Evolutionary conservation across 2,797 vertebrate species (phyloP).

Genomic region (Manis crassicaudata): DNA sequence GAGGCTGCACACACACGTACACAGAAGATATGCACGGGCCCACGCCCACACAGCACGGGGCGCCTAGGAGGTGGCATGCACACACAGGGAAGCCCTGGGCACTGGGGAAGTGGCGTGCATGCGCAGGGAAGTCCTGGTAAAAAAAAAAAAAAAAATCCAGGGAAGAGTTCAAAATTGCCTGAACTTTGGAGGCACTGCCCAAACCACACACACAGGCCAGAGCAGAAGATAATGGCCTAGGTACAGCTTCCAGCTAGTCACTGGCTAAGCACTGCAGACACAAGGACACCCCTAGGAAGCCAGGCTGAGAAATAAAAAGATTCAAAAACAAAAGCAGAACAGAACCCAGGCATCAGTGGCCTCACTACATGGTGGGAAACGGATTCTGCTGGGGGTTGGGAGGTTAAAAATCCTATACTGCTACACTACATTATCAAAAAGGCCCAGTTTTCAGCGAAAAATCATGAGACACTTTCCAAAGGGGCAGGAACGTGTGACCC

Average conservation of each 20-base stretch:
- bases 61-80: accelerated
- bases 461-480: background rate
- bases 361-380: background rate
- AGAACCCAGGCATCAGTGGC: background rate
- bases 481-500: background rate
- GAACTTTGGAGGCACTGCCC: accelerated
- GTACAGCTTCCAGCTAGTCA: background rate
- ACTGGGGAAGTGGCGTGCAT: accelerated
- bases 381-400: no score
- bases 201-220: background rate
- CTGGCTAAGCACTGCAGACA: background rate
- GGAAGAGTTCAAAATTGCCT: background rate
- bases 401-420: background rate
- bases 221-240: accelerated
- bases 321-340: background rate
- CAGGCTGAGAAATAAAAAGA: background rate
- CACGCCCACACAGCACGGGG: background rate
- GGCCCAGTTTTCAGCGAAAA: background rate
- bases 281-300: background rate
- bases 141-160: no score
- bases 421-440: background rate
- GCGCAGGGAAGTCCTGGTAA: background rate
- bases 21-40: accelerated
- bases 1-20: background rate
- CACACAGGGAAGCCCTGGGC: accelerated